Evolutionary conservation across 2,888 invertebrate genomes (phyloP).

Genomic region (Iselma pallidipennis): DNA sequence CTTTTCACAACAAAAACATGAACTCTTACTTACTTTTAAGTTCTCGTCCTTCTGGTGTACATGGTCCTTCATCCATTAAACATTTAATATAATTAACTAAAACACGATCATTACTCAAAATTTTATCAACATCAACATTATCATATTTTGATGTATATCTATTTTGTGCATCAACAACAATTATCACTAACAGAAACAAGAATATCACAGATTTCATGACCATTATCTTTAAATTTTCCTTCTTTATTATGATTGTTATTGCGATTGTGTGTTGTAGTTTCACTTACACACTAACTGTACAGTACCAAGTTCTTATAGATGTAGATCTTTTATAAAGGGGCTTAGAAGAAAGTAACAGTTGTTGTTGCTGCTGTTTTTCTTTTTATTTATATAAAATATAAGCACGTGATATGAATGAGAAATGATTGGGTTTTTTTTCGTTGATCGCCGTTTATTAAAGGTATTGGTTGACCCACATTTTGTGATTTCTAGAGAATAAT

Average conservation of each 20-base stretch:
- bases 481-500: too few relatives aligned
- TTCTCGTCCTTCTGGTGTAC: constrained; percentile 64
- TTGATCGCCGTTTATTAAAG: too few relatives aligned
- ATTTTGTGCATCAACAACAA: constrained; percentile 35
- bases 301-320: too few relatives aligned
- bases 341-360: constrained; percentile 45
- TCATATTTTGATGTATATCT: constrained; percentile 31
- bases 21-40: constrained; percentile 65
- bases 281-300: constrained; percentile 32
- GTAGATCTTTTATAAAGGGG: constrained; percentile 26
- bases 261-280: constrained; percentile 3
- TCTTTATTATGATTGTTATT: constrained; percentile 3
- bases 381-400: not conserved
- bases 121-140: constrained; percentile 61
- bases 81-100: constrained; percentile 66
- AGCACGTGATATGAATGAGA: constrained; percentile 18
- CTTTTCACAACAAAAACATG: too few relatives aligned
- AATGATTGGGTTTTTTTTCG: constrained; percentile 17
- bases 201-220: constrained; percentile 43
- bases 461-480: constrained; percentile 22
- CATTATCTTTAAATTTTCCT: constrained; percentile 30
- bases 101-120: constrained; percentile 61
- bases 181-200: constrained; percentile 39
- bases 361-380: not conserved
- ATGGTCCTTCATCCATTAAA: constrained; percentile 63